phyloP scores from a whole-genome alignment of 2,797 vertebrate species.

The Alcedo quadribrachys region DNA sequence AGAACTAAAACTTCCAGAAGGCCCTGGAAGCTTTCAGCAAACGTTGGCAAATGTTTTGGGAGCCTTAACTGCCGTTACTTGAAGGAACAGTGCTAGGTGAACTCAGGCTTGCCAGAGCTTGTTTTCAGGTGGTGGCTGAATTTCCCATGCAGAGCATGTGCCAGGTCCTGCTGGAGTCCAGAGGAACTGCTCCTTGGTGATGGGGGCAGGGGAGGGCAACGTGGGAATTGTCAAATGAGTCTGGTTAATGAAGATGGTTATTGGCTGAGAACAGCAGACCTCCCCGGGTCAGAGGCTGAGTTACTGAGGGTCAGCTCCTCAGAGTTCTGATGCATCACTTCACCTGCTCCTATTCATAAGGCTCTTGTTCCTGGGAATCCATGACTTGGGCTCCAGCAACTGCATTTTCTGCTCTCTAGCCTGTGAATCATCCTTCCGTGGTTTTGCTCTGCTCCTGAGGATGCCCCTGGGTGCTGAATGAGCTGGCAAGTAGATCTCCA shows the following conservation, averaged over 20 bases:
- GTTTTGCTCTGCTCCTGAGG: conserved; percentile 30
- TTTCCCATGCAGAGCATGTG: accelerated
- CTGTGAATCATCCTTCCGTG: not conserved
- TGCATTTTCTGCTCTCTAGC: not conserved
- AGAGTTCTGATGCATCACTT: not conserved
- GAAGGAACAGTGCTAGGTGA: not conserved
- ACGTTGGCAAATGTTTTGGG: not conserved
- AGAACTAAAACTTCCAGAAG: not conserved
- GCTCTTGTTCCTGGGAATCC: not conserved
- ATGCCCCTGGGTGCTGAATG: not conserved
- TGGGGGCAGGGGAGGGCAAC: not conserved
- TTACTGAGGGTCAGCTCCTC: not conserved
- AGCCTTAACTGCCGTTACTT: not conserved
- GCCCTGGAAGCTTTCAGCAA: not conserved
- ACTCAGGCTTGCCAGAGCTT: not conserved
- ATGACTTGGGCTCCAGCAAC: not conserved
- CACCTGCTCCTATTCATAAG: not conserved
- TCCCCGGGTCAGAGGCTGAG: not conserved
- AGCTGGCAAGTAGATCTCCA: not conserved
- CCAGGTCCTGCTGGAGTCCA: not conserved
- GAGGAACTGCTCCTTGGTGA: not conserved
- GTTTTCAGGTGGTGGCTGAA: not conserved
- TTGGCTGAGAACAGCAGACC: not conserved
- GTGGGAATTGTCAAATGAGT: accelerated
- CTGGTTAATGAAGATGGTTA: not conserved